Base-by-base conservation (phyloP, 2,888 invertebrate species). In the Rhodophaea formosa region DNA sequence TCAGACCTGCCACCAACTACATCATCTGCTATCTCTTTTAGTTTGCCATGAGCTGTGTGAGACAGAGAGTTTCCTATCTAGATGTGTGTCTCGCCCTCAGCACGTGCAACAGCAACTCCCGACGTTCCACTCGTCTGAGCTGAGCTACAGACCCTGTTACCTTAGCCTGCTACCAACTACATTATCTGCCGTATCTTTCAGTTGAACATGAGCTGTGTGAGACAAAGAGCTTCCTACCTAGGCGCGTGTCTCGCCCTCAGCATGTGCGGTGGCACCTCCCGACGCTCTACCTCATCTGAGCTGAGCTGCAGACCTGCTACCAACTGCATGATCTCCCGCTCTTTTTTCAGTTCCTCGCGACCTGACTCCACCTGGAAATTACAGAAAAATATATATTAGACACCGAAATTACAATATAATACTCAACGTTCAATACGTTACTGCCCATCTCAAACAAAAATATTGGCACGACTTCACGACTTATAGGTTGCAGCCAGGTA, bases 251-350 rank as follows among this genome's bases (percentile, higher is more conserved):
- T 88, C 91, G 92, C 73, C 85, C 93, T 71, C 92, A 91, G 53
- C 68, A 86, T 70, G 56, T 88, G 90, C 42, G 89, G 86, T 10
- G 94, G 93, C 51, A 93, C 92, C 78, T 94, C 95, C 29, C 94
- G 92, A 51, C 95, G 88, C 78, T 95, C 95, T 65, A 94, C 84
- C 66, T 95, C 95, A 61, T 96, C 96, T 0, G 95, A 95, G 49
- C 95, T 95, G 56, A 97, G 92, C 75, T 96, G 97, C 70, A 97
- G 88, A 16, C 97, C 97, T n/a, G 97, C 96, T 64, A 97, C 96
- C 94, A 97, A 94, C 88, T 97, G 97, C 86, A 97, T 96, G 68
- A 97, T 97, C 90, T 97, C 97, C 3, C 97, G 93, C 83, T 97
- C 97, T 80, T 97, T 97, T 82, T 97, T 97, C 80, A 96, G 92